Evolutionary conservation across 2,113 vertebrate species (phyloP).

Genomic region (Tyrannus savana): DNA sequence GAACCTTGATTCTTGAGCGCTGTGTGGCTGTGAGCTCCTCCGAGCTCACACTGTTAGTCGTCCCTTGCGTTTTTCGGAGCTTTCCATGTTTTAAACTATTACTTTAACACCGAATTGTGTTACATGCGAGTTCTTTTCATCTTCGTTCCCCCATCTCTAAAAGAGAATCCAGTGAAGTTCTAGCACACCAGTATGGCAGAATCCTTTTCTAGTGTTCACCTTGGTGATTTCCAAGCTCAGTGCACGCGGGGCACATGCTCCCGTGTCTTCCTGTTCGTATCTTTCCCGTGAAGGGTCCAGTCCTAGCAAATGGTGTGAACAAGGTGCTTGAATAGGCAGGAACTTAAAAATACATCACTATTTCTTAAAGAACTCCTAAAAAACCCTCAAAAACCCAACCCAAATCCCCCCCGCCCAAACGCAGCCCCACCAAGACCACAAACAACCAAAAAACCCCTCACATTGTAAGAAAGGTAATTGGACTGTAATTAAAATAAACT

Average conservation of each 20-base stretch:
- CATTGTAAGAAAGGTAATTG: not conserved
- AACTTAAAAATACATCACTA: not conserved
- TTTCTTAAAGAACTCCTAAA: not conserved
- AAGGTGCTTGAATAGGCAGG: not conserved
- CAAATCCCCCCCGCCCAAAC: rapidly evolving
- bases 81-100: not conserved
- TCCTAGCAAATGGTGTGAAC: not conserved
- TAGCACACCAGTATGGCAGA: not conserved
- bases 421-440: not conserved
- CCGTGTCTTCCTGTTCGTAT: rapidly evolving
- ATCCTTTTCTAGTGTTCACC: not conserved
- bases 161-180: not conserved
- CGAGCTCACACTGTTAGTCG: not conserved
- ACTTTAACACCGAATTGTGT: not conserved
- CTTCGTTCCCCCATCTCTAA: not conserved
- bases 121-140: not conserved
- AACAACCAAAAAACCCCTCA: not conserved
- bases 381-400: not conserved
- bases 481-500: not conserved
- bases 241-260: not conserved
- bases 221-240: not conserved
- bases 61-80: not conserved
- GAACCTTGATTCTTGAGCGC: not conserved
- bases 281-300: not conserved
- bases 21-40: not conserved